Conservation (phyloP, 1,140 invertebrate genomes). For the Lethrus apterus region DNA sequence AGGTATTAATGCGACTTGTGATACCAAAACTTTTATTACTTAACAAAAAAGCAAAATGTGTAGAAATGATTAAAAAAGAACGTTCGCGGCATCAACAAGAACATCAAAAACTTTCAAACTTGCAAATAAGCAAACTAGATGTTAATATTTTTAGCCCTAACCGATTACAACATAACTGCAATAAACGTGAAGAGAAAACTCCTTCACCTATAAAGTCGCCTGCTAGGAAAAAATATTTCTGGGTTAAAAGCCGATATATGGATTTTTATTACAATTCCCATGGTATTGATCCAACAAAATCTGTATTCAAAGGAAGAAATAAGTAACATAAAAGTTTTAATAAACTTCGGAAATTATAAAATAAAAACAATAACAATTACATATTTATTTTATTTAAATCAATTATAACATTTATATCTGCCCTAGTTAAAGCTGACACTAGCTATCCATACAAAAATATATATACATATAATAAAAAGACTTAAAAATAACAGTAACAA, state of each 20-base stretch:
- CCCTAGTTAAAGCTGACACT: slow-evolving; percentile 80
- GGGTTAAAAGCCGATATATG: slow-evolving; percentile 13
- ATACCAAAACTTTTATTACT: slow-evolving; percentile 3
- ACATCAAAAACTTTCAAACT: slow-evolving; percentile 6
- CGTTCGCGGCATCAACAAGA: slow-evolving; percentile 4
- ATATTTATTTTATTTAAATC: too few species aligned
- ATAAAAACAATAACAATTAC: too few species aligned
- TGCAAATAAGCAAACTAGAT: slow-evolving; percentile 16
- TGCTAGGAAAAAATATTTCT: slow-evolving; percentile 14
- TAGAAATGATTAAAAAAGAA: slow-evolving; percentile 6
- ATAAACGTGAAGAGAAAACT: slow-evolving; percentile 14
- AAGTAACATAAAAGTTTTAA: too few species aligned
- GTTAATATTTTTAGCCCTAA: slow-evolving; percentile 13
- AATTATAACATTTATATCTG: too few species aligned
- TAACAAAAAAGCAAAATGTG: slow-evolving; percentile 1
- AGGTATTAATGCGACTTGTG: slow-evolving; percentile 8
- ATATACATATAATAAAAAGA: slow-evolving; percentile 75
- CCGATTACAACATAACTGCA: background rate
- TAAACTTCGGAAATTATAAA: too few species aligned
- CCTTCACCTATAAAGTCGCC: slow-evolving; percentile 10
- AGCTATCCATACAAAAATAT: slow-evolving; percentile 94
- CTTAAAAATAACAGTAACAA: slow-evolving; percentile 7
- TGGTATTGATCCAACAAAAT: too few species aligned
- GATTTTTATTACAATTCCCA: too few species aligned
- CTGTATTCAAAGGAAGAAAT: too few species aligned